Evolutionary conservation across 2,797 vertebrate genomes (phyloP), one percentile per base, ranked within the genome.

Genomic region (Etheostoma perlongum): DNA sequence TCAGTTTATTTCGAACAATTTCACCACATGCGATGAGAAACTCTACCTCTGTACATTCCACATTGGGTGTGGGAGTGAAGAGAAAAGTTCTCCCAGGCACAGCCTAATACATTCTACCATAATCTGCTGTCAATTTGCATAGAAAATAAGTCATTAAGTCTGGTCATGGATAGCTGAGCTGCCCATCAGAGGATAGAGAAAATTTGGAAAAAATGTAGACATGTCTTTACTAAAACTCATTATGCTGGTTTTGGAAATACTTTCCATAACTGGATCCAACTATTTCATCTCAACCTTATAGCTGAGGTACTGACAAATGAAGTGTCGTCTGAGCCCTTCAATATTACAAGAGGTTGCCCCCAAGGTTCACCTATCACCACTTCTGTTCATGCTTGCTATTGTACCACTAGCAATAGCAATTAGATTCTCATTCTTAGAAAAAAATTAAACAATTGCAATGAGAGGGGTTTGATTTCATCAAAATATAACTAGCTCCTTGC

Each of bases 41-140:
- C 27, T 12, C 16, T 27, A 27, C 59, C 19, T 52, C 42, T 66
- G 54, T 58, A 58, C 12, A 36, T 53, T 59, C 19, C 44, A 70
- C 46, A 74, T 73, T 30, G 27, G 27, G 27, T 27, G 27, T 30
- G 5, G 5, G 30, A 30, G 30, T 30, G 25, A 74, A 73, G 64
- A 61, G 74, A 65, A 55, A 76, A 73, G 69, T 81, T 84, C 76
- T 85, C 49, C 15, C 68, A 44, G 77, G 60, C 72, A 63, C 58
- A 70, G 51, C 48, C 79, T 87, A 83, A 82, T 85, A 84, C 67
- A 86, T 83, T 90, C 69, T 47, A 16, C 49, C 61, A 83, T 89
- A 83, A 89, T 88, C 85, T 83, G 46, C 21, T 47, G 60, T 53
- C 84, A 81, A 89, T 93, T 92, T 91, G 86, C 91, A 91, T 87